Evolutionary conservation across 2,888 invertebrate species (phyloP).

Genomic region (Miltochrista miniata): DNA sequence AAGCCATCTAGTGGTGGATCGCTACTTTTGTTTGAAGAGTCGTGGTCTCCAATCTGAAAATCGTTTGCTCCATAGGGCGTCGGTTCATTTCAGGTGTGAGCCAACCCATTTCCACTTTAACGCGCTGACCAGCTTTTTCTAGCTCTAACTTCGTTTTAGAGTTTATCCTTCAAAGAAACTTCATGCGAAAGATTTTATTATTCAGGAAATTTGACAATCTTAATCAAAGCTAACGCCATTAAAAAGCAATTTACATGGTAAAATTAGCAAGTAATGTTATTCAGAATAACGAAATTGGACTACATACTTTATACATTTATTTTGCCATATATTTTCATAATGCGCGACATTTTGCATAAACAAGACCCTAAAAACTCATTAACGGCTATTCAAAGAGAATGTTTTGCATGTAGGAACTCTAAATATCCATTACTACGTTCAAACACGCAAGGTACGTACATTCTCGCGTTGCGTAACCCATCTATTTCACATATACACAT

Average conservation of each 20-base stretch:
- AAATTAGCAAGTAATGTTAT: neutral
- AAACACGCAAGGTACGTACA: neutral
- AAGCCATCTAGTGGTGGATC: too few species aligned
- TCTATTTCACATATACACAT: neutral
- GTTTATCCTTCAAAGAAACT: too few species aligned
- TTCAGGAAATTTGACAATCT: too few species aligned
- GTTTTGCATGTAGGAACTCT: neutral
- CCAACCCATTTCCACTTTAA: too few species aligned
- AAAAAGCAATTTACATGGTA: neutral
- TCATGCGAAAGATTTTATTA: too few species aligned
- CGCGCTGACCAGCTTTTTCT: too few species aligned
- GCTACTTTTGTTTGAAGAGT: too few species aligned
- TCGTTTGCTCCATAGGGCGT: too few species aligned
- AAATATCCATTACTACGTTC: neutral
- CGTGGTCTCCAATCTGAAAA: too few species aligned
- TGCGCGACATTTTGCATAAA: neutral
- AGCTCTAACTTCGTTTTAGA: too few species aligned
- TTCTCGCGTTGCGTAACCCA: slow-evolving; percentile 12
- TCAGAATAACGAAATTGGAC: neutral
- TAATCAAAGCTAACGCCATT: too few species aligned
- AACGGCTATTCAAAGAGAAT: neutral
- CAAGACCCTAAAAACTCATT: neutral
- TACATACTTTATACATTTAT: neutral
- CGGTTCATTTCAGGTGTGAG: too few species aligned
- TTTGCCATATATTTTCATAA: neutral